Evolutionary conservation across 2,797 vertebrate species (phyloP), one percentile per base, ranked within the genome.

Genomic region (Benthosema pterotum): DNA sequence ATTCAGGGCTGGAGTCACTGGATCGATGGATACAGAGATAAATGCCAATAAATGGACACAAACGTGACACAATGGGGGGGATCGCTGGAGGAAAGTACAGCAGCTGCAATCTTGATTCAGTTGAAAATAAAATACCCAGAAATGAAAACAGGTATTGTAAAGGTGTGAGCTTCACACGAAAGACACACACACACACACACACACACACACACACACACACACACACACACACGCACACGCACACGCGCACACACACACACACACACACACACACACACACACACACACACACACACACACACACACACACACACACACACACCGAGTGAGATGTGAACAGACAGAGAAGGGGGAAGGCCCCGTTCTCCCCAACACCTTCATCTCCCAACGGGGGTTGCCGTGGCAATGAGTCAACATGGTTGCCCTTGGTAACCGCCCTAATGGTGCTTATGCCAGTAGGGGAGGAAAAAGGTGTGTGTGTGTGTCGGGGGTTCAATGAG

Each of bases 341-440:
- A 49, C 2, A 48, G 16, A 6, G 53, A 64, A 47, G 63, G 38
- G 25, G 32, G n/a, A 48, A 12, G n/a, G 19, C 60, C 51, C 53
- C 60, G 1, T 2, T 5, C 51, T 60, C 52, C 47, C 58, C 59
- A 49, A 78, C 65, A 32, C 32, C 32, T 32, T 32, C 32, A 32
- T 32, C 32, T 32, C 32, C 0, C 5, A 7, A 42, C 64, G 18
- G 70, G 78, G 70, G 86, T 90, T 86, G 74, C 89, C 71, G 7
- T 85, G 80, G 87, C 82, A 90, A 92, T 86, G 1, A 51, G 57
- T 85, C 84, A 32, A 79, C 78, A 60, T 75, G 84, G 74, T 79
- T 65, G 69, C 11, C 65, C 46, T 12, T 71, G 63, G 75, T 54
- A 67, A 78, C 71, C 13, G 0, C 11, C 56, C 72, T 57, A 67